A percentile compares a stretch with the other conserved stretches of the same genome.
phyloP scores from a whole-genome alignment of 2,797 vertebrate species.

The Luscinia luscinia region DNA sequence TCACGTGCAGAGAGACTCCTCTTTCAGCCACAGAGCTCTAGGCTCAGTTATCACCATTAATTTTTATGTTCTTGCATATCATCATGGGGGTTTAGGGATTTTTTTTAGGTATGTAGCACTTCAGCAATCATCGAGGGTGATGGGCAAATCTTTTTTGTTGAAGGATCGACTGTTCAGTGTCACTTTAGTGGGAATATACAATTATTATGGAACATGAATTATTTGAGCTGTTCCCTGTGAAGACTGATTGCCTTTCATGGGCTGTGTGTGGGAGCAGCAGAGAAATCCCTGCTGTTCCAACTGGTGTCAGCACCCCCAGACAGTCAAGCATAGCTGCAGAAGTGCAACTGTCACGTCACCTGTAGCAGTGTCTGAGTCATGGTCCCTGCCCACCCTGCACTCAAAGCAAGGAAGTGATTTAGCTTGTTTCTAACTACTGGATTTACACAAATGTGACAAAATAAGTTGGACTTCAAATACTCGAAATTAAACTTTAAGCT shows the following conservation, averaged over 20 bases:
- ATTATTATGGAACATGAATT: slow-evolving; percentile 45
- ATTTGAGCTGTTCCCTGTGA: slow-evolving; percentile 7
- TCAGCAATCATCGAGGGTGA: background rate
- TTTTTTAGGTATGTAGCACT: background rate
- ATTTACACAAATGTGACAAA: background rate
- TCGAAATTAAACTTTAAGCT: background rate
- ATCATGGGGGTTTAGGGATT: background rate
- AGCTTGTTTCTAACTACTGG: background rate
- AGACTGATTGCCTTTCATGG: slow-evolving; percentile 24
- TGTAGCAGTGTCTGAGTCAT: background rate
- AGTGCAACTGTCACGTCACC: background rate
- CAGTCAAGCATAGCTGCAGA: background rate
- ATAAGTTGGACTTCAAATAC: background rate
- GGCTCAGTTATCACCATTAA: background rate
- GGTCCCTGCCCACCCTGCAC: background rate
- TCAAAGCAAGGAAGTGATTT: background rate
- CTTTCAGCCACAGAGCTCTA: background rate
- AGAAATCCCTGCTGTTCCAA: slow-evolving; percentile 7
- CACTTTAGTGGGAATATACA: slow-evolving; percentile 16
- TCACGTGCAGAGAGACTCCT: background rate
- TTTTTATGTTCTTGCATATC: background rate
- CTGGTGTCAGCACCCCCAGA: background rate
- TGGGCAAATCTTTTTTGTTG: slow-evolving; percentile 34
- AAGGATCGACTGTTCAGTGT: background rate
- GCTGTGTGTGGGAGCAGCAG: slow-evolving; percentile 10